Evolutionary conservation across 2,113 vertebrate species (phyloP).

Genomic region (Bos indicus): DNA sequence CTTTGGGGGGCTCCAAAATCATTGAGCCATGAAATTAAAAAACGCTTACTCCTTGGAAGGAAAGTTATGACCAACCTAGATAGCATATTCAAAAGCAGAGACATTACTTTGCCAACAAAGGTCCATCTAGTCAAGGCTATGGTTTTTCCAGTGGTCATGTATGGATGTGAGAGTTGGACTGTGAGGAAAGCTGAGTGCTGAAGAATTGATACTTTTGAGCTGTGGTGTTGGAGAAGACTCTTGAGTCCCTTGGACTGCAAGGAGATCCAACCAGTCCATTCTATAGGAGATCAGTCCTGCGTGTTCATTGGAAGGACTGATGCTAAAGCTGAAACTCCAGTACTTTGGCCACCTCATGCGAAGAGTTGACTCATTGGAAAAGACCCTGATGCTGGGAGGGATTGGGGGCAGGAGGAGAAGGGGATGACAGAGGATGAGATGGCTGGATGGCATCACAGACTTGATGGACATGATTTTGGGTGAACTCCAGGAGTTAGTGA

Average conservation of each 20-base stretch:
- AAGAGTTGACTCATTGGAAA: neutral
- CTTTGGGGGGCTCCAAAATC: neutral
- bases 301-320: neutral
- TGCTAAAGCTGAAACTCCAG: neutral
- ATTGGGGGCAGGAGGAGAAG: neutral
- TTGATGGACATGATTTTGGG: neutral
- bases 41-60: no score
- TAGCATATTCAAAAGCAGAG: no score
- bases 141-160: no score
- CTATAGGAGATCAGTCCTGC: neutral
- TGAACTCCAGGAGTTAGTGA: accelerated
- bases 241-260: neutral
- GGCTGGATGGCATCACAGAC: neutral
- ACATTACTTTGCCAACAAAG: no score
- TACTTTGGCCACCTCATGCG: neutral
- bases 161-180: neutral
- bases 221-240: neutral
- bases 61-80: no score
- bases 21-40: neutral
- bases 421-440: neutral
- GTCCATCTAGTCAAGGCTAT: no score
- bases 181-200: accelerated
- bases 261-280: neutral
- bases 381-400: neutral
- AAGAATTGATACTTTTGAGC: neutral